Evolutionary conservation across 2,888 invertebrate genomes (phyloP).

Genomic region (Drosophila seclusa): DNA sequence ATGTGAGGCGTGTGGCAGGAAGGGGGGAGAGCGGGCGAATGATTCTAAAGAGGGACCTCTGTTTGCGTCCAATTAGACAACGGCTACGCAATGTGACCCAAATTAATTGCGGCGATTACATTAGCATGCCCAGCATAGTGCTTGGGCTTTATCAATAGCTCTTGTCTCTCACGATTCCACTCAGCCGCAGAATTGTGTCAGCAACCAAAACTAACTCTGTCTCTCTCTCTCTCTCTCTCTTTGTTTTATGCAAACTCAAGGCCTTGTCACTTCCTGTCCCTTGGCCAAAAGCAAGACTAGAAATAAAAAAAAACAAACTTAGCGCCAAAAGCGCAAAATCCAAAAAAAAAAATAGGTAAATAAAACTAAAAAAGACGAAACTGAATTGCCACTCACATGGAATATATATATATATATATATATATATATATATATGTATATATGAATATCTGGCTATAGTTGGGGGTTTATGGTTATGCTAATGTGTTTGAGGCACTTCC

Average conservation of each 20-base stretch:
- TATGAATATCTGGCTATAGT: background rate
- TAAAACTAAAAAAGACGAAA: background rate
- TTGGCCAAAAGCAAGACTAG: conserved; percentile 25
- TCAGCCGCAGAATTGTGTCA: background rate
- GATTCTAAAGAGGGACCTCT: background rate
- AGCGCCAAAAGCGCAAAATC: conserved; percentile 3
- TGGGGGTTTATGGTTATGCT: conserved; percentile 5
- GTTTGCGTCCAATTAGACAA: background rate
- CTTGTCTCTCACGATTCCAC: conserved; percentile 7
- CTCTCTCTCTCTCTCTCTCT: background rate
- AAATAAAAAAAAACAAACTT: conserved; percentile 7
- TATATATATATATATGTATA: background rate
- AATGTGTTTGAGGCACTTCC: conserved; percentile 2
- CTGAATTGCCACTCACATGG: conserved; percentile 13
- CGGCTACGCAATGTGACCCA: conserved; percentile 16
- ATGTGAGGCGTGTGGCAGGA: background rate
- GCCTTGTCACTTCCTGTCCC: conserved; percentile 33
- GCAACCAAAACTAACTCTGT: background rate
- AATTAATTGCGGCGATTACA: conserved; percentile 5
- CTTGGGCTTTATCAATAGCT: background rate
- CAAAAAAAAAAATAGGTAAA: background rate
- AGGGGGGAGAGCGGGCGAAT: background rate
- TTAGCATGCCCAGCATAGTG: background rate
- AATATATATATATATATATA: background rate
- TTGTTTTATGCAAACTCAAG: background rate